Conservation (phyloP, 2,113 vertebrate genomes). For the Anhinga anhinga region DNA sequence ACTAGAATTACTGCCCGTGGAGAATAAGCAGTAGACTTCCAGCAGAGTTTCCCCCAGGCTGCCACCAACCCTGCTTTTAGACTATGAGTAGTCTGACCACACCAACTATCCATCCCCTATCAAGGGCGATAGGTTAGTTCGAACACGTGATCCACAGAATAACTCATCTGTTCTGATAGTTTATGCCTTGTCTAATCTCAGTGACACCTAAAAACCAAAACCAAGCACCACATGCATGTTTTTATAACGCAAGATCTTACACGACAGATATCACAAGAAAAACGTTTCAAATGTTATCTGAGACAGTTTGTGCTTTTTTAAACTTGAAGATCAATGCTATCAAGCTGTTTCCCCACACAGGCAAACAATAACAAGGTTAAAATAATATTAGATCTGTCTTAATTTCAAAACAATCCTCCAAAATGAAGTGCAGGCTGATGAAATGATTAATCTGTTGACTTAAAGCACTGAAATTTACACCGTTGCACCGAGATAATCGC, state of each 20-base stretch:
- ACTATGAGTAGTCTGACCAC: background rate
- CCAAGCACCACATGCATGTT: background rate
- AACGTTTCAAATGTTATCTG: background rate
- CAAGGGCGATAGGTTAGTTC: background rate
- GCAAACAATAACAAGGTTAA: slow-evolving; percentile 40
- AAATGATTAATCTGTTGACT: background rate
- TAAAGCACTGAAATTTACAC: background rate
- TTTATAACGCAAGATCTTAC: background rate
- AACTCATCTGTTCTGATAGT: background rate
- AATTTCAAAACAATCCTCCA: slow-evolving; percentile 21
- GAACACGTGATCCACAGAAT: background rate
- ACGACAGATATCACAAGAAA: background rate
- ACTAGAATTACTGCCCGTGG: background rate
- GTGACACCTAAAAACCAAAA: background rate
- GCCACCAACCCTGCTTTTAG: background rate
- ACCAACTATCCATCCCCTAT: background rate
- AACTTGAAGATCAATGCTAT: background rate
- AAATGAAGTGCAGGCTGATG: background rate
- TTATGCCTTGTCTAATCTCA: background rate
- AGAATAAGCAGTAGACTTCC: background rate
- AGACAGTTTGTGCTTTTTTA: background rate
- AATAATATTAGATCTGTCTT: slow-evolving; percentile 2
- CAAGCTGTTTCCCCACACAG: background rate
- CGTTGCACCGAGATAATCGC: background rate
- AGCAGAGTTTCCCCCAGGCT: background rate